These are phyloP conservation scores for Notodonta dromedarius DNA, from an alignment of 2,888 invertebrate genomes.

Conservation along the genomic window DNA sequence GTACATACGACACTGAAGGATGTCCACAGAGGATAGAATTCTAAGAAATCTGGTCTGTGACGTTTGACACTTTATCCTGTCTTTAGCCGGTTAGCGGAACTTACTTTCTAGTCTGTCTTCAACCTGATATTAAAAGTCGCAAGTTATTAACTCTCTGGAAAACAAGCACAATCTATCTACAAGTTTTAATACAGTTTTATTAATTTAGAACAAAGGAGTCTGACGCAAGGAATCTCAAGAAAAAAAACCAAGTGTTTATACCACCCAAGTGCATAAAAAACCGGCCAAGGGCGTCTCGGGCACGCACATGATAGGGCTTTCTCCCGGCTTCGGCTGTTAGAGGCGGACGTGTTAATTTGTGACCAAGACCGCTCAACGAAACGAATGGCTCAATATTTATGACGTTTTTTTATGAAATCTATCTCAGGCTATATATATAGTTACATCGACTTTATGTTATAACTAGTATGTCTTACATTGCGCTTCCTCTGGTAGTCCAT, in stretches of 20 bases:
- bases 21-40: too few species aligned
- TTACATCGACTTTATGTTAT: too few species aligned
- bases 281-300: conserved; percentile 7
- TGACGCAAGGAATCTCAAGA: not conserved
- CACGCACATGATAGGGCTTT: conserved; percentile 6
- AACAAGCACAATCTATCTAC: not conserved
- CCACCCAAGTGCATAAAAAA: conserved; percentile 7
- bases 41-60: too few species aligned
- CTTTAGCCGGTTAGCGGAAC: too few species aligned
- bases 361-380: conserved; percentile 1
- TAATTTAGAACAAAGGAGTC: conserved; percentile 4
- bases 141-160: not conserved
- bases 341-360: conserved; percentile 5
- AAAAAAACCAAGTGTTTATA: conserved; percentile 4
- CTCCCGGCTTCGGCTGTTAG: conserved; percentile 1
- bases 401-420: not conserved
- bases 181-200: conserved; percentile 2
- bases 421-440: not conserved
- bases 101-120: too few species aligned
- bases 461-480: too few species aligned
- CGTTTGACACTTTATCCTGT: too few species aligned
- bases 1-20: too few species aligned
- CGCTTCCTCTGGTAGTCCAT: too few species aligned
- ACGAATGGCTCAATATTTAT: conserved; percentile 1
- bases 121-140: not conserved